Evolutionary conservation across 1,140 invertebrate genomes (phyloP).

Genomic region (Leptinotarsa defecta): DNA sequence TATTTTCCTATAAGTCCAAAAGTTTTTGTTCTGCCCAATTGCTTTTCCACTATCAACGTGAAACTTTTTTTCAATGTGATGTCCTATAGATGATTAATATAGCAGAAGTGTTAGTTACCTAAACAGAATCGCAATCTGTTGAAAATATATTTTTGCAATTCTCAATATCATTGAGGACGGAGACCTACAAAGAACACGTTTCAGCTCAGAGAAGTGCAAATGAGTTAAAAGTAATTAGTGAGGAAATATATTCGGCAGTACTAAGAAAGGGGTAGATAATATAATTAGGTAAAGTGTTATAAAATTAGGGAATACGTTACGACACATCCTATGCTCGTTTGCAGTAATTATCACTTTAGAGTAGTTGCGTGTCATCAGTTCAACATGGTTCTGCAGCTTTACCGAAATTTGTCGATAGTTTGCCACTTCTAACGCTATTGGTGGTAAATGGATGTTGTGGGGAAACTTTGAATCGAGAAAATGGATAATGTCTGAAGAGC

Average conservation of each 20-base stretch:
- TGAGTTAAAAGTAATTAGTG: background rate
- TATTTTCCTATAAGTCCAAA: too few relatives aligned
- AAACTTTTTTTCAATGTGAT: too few relatives aligned
- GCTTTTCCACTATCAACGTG: too few relatives aligned
- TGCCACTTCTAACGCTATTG: background rate
- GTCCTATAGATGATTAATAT: too few relatives aligned
- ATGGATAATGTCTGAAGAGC: too few relatives aligned
- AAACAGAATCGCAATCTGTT: too few relatives aligned
- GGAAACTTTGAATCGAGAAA: background rate
- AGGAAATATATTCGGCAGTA: background rate
- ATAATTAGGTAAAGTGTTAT: background rate
- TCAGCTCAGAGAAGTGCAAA: background rate
- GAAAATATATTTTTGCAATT: too few relatives aligned
- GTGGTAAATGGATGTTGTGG: background rate
- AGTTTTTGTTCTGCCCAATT: too few relatives aligned
- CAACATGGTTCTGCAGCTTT: background rate
- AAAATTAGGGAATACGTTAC: background rate
- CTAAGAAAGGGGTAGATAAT: conserved; percentile 3
- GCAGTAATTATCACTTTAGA: background rate
- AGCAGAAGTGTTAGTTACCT: too few relatives aligned
- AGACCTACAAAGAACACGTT: background rate
- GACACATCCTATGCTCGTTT: conserved; percentile 1
- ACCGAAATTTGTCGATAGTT: background rate
- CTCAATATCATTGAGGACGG: background rate
- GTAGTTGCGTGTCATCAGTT: background rate